Percentiles rank a stretch among this genome's conserved stretches.
These are phyloP conservation scores for Catostomus latipinnis DNA, from an alignment of 2,797 vertebrate species.

Conservation along the genomic window DNA sequence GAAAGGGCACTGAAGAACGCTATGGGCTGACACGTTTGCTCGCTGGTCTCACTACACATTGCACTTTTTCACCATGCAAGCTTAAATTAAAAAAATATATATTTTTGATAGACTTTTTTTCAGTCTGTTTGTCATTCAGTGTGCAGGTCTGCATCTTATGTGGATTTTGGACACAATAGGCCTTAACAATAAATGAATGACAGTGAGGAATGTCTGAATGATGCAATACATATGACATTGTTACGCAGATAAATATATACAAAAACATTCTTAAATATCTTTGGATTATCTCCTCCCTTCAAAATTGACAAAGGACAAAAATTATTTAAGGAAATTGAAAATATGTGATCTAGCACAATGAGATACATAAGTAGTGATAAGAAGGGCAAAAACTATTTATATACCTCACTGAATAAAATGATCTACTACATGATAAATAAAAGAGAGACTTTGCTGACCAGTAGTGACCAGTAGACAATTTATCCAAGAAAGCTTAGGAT, in stretches of 20 bases:
- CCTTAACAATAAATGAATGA: constrained; percentile 10
- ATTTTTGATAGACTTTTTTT: too few relatives aligned
- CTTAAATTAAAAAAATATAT: too few relatives aligned
- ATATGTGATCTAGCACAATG: not conserved
- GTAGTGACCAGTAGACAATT: constrained; percentile 11
- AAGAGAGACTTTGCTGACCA: not conserved
- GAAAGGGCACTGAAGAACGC: too few relatives aligned
- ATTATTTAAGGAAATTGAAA: not conserved
- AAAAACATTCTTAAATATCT: not conserved
- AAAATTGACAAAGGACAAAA: not conserved
- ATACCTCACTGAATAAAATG: not conserved
- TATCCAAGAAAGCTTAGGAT: constrained; percentile 28
- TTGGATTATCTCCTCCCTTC: not conserved
- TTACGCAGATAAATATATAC: not conserved
- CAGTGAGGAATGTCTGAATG: constrained; percentile 15
- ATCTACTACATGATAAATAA: too few relatives aligned
- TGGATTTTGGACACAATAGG: not conserved
- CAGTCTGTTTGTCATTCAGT: too few relatives aligned
- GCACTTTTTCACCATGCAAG: too few relatives aligned
- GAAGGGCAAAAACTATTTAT: too few relatives aligned
- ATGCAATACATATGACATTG: constrained; percentile 10
- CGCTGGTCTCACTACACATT: too few relatives aligned
- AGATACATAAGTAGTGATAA: not conserved
- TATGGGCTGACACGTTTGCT: too few relatives aligned
- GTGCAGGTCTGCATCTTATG: too few relatives aligned